These are phyloP conservation scores for Ophioninae sp. DNA, from an alignment of 2,888 invertebrate species.

Conservation along the genomic window DNA sequence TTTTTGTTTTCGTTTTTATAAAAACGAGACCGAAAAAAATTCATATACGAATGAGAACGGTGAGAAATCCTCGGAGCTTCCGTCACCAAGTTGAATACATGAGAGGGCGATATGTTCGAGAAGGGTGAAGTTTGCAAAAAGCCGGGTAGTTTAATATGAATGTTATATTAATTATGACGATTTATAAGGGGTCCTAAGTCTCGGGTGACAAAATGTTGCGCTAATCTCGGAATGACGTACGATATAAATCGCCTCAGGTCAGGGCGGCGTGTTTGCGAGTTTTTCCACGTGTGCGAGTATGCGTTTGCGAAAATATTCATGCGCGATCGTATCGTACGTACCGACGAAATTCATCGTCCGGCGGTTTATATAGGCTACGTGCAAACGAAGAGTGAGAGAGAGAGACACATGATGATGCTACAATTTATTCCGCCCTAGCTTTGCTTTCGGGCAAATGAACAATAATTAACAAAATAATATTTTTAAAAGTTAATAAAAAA, in stretches of 20 bases:
- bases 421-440: too few relatives aligned
- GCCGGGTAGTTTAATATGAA: background rate
- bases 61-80: background rate
- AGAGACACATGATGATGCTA: constrained; percentile 26
- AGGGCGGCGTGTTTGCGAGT: constrained; percentile 23
- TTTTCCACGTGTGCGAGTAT: constrained; percentile 30
- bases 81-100: background rate
- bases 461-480: too few relatives aligned
- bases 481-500: too few relatives aligned
- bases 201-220: constrained; percentile 54
- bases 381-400: constrained; percentile 12
- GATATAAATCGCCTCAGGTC: constrained; percentile 47
- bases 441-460: too few relatives aligned
- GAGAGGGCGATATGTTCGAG: background rate
- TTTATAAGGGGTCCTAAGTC: constrained; percentile 32
- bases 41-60: background rate
- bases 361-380: constrained; percentile 13
- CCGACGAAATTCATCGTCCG: constrained; percentile 35
- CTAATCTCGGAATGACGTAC: constrained; percentile 60
- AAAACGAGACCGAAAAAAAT: background rate
- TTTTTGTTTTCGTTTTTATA: background rate
- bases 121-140: background rate
- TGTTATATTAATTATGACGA: constrained; percentile 47
- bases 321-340: constrained; percentile 28
- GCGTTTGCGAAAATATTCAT: constrained; percentile 23